Conservation (phyloP, 2,797 vertebrate species). For the Manis pentadactyla region DNA sequence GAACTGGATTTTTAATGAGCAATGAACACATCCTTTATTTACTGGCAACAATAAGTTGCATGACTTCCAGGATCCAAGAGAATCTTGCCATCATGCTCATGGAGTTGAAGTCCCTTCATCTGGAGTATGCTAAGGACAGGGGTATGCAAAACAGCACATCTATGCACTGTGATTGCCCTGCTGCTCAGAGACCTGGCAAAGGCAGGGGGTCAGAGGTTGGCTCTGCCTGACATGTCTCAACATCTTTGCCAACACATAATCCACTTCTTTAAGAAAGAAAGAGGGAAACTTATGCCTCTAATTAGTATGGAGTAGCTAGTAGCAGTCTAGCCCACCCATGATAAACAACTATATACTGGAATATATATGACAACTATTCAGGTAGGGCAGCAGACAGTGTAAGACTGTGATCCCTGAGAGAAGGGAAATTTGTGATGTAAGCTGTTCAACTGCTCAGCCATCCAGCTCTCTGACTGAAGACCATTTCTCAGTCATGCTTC, state of each 20-base stretch:
- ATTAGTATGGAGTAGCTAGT: not conserved
- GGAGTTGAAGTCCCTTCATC: not conserved
- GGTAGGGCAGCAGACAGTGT: not conserved
- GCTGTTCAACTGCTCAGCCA: not conserved
- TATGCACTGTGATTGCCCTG: not conserved
- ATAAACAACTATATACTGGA: not conserved
- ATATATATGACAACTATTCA: not conserved
- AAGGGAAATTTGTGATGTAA: not conserved
- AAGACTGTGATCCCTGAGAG: not conserved
- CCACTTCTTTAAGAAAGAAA: not conserved
- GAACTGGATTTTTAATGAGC: not conserved
- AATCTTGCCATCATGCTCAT: not conserved
- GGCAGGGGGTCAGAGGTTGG: not conserved
- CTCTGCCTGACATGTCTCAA: not conserved
- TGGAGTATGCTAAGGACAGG: not conserved
- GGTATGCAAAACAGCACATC: not conserved
- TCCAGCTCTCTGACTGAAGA: not conserved
- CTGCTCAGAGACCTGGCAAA: not conserved
- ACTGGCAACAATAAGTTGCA: not conserved
- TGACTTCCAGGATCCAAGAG: not conserved
- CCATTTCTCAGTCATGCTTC: not conserved
- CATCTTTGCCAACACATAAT: not conserved
- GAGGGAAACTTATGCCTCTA: not conserved
- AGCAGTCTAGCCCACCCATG: not conserved
- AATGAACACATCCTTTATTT: not conserved